Percentiles rank a stretch among this genome's conserved stretches.
Evolutionary conservation across 1,140 invertebrate genomes (phyloP).

Genomic region (Caenorhabditis remanei): DNA sequence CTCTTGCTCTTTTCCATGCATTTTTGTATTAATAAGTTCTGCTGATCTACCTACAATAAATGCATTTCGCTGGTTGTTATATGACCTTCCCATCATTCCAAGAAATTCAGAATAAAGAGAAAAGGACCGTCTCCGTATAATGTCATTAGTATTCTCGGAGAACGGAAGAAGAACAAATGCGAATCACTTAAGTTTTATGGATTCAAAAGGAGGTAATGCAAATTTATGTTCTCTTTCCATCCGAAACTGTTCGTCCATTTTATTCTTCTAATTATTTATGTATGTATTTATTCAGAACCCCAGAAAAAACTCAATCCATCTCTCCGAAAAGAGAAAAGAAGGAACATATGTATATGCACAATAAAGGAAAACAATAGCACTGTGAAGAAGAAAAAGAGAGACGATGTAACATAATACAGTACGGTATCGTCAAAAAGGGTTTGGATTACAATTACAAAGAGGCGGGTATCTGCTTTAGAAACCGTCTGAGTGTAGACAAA

Average conservation of each 20-base stretch:
- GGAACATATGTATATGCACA: constrained; percentile 50
- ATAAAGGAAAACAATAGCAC: constrained; percentile 22
- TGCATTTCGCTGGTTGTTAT: not conserved
- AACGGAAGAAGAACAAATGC: constrained; percentile 21
- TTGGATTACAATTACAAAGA: constrained; percentile 44
- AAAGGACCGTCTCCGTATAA: constrained; percentile 17
- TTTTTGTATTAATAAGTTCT: constrained; percentile 28
- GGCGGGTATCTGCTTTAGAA: not conserved
- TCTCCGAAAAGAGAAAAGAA: not conserved
- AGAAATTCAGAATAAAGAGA: not conserved
- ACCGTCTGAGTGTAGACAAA: not conserved
- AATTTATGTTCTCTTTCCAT: constrained; percentile 44
- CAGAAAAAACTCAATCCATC: not conserved
- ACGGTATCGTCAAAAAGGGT: constrained; percentile 33
- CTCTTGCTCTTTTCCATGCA: not conserved
- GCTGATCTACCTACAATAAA: not conserved
- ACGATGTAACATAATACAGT: constrained; percentile 16
- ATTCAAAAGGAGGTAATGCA: constrained; percentile 39
- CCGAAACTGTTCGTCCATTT: not conserved
- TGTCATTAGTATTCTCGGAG: constrained; percentile 33
- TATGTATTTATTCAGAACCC: constrained; percentile 6
- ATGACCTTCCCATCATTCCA: constrained; percentile 43
- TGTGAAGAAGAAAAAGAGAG: not conserved
- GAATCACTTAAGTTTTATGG: constrained; percentile 51
- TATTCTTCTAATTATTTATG: not conserved